A percentile compares a stretch with the other conserved stretches of the same genome.
phyloP scores from a whole-genome alignment of 1,140 invertebrate species.

The Watersipora subatra region DNA sequence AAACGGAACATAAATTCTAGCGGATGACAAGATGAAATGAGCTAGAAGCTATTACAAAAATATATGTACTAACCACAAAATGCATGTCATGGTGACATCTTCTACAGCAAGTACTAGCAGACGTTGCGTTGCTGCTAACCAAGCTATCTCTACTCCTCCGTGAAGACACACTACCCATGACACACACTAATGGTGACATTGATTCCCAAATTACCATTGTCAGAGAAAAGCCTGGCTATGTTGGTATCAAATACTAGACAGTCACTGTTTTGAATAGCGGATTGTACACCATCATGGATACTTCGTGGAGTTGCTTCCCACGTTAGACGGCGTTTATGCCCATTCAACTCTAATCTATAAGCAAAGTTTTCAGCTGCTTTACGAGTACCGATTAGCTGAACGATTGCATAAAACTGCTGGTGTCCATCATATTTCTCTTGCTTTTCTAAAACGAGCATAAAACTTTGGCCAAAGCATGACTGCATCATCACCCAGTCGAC shows the following conservation, averaged over 20 bases:
- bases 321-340: conserved; percentile 75
- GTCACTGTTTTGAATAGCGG: conserved; percentile 94
- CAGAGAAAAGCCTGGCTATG: conserved; percentile 93
- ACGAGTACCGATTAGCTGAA: conserved; percentile 92
- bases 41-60: too few relatives aligned
- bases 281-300: conserved; percentile 95
- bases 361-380: conserved; percentile 99
- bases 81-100: too few relatives aligned
- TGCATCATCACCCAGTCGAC: conserved; percentile 99
- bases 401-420: conserved; percentile 98
- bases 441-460: conserved; percentile 98
- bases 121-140: too few relatives aligned
- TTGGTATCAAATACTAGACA: conserved; percentile 97
- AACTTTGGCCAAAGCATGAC: conserved; percentile 94
- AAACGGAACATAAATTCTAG: too few relatives aligned
- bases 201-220: conserved; percentile 97
- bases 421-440: conserved; percentile 92
- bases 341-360: conserved; percentile 91
- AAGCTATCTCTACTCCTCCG: too few relatives aligned
- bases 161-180: too few relatives aligned
- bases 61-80: too few relatives aligned
- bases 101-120: too few relatives aligned
- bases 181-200: conserved; percentile 79
- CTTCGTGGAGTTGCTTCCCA: conserved; percentile 98
- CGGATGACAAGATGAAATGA: too few relatives aligned